Percentiles rank a stretch among this genome's conserved stretches.
These are phyloP conservation scores for Macrophya alboannulata DNA, from an alignment of 2,888 invertebrate genomes.

Conservation along the genomic window DNA sequence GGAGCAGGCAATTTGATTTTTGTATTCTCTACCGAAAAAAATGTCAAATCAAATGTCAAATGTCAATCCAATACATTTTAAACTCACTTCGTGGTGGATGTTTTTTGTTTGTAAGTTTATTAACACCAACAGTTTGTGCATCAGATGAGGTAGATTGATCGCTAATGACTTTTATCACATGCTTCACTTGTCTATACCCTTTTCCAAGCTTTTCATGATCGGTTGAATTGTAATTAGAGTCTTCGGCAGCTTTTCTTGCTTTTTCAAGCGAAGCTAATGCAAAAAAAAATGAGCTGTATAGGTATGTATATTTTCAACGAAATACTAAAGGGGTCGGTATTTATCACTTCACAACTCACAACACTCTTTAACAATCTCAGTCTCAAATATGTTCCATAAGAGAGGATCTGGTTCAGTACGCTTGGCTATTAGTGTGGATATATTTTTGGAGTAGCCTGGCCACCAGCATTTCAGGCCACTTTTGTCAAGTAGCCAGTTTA, in stretches of 20 bases:
- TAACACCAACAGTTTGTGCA: neutral
- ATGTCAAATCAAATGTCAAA: too few species aligned
- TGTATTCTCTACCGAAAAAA: neutral
- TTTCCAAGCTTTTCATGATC: conserved; percentile 1
- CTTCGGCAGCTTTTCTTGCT: neutral
- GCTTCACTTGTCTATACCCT: neutral
- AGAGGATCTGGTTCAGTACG: neutral
- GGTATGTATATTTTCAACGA: neutral
- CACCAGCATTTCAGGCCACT: neutral
- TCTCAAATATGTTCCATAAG: neutral
- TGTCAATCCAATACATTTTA: neutral
- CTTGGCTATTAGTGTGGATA: neutral
- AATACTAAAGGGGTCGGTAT: neutral
- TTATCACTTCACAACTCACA: neutral
- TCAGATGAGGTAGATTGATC: neutral
- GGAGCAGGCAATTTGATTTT: neutral
- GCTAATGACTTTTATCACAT: neutral
- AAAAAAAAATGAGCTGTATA: neutral
- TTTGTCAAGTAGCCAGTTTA: neutral
- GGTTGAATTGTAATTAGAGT: neutral
- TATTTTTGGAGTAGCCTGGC: neutral
- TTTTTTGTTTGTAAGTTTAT: neutral
- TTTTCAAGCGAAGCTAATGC: conserved; percentile 3
- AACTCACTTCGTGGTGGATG: neutral
- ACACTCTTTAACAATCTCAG: neutral